Evolutionary conservation across 2,113 vertebrate genomes (phyloP), one percentile per base, ranked within the genome.

Genomic region (Chloebia gouldiae): DNA sequence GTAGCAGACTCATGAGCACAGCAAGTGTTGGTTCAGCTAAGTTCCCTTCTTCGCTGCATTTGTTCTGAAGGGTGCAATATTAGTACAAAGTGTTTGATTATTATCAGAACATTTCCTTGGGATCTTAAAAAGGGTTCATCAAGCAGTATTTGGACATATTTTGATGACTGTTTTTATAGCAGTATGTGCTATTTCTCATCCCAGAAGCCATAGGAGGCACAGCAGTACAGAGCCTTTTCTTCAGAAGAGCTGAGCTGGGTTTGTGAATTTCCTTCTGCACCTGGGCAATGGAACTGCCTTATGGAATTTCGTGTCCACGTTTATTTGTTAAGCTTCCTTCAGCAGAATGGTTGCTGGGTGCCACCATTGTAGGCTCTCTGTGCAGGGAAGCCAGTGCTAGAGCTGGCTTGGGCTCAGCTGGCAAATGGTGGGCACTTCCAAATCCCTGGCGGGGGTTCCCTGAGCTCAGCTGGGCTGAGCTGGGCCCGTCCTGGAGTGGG

Each of bases 401-500:
- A 44, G 14, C 82, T 66, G 45, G 13, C 1, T 11, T 42, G 51
- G 71, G 44, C 25, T 60, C 75, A 60, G 64, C 40, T 76, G 66
- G n/a, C 24, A 49, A 28, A 18, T 1, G 6, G 6, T 13, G 21
- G 44, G 49, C 45, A 1, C 54, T 53, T 24, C 33, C 28, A 60
- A 9, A 68, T 60, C 39, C 37, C n/a, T 53, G 53, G 24, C 0
- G 0, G 39, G 45, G 7, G 0, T 13, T 66, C n/a, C n/a, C 39
- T 68, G 69, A n/a, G 45, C 60, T 66, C 44, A 51, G 51, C 60
- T 81, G 37, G 19, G 19, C 51, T 51, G 44, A 24, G 37, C 59
- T 50, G 51, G 60, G 77, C 28, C 16, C 1, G 0, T 47, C 39
- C 45, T 75, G 25, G 16, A 13, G 42, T 0, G 1, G 24, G 51